Percentiles rank a stretch among this genome's conserved stretches.
These are phyloP conservation scores for Myotis davidii DNA, from an alignment of 2,113 vertebrate species.

Conservation along the genomic window DNA sequence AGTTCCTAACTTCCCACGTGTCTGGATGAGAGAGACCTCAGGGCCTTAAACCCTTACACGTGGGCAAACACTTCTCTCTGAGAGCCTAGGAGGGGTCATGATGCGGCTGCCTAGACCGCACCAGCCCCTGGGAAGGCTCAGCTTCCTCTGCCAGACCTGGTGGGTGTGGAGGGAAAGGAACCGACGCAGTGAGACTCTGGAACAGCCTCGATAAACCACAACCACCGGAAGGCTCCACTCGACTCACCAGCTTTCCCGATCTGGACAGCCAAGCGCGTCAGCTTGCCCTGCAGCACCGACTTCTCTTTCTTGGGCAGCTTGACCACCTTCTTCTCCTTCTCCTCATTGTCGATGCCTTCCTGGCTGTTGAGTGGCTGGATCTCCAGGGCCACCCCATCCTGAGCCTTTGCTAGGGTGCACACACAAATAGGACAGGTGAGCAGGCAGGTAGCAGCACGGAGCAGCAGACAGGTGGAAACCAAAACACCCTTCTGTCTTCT, in stretches of 20 bases:
- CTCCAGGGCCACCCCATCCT: constrained; percentile 97
- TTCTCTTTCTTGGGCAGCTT: constrained; percentile 97
- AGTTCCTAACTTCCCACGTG: not conserved
- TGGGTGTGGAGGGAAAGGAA: not conserved
- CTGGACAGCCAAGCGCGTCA: constrained; percentile 95
- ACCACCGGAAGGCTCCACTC: accelerated
- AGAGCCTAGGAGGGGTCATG: not conserved
- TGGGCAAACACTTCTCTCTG: not conserved
- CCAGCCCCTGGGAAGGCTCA: too few relatives aligned
- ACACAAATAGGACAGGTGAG: constrained; percentile 71
- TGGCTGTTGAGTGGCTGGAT: constrained; percentile 98
- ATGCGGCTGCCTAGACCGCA: not conserved
- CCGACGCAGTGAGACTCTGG: accelerated
- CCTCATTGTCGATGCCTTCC: constrained; percentile 92
- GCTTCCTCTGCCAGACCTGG: not conserved
- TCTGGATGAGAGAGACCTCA: not conserved
- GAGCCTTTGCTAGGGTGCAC: constrained; percentile 92
- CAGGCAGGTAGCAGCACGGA: not conserved
- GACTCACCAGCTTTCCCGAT: constrained; percentile 96
- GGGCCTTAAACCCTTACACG: not conserved
- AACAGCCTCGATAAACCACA: accelerated
- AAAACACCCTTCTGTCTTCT: not conserved
- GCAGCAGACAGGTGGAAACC: not conserved
- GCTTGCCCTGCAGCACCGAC: constrained; percentile 97
- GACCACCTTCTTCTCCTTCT: constrained; percentile 92